Percentiles rank a stretch among this genome's conserved stretches.
phyloP scores from a whole-genome alignment of 2,888 invertebrate genomes.

The Zele albiditarsus region DNA sequence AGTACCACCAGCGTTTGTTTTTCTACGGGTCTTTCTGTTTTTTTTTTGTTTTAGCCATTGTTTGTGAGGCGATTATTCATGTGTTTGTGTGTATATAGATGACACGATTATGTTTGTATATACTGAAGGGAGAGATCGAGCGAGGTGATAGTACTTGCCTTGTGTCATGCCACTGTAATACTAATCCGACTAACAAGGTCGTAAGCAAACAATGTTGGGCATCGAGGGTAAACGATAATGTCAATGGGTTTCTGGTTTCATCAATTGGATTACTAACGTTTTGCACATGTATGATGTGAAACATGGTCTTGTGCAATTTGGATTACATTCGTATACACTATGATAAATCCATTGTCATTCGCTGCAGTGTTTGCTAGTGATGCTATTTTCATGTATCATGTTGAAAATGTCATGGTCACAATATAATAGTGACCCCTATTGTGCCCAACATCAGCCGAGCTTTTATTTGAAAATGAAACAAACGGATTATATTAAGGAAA shows the following conservation, averaged over 20 bases:
- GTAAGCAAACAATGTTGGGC: constrained; percentile 15
- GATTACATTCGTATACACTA: constrained; percentile 17
- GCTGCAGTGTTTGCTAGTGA: not conserved
- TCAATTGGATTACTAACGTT: constrained; percentile 38
- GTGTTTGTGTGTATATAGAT: not conserved
- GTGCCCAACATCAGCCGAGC: not conserved
- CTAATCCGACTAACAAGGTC: constrained; percentile 21
- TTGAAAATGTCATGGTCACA: not conserved
- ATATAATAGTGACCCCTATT: too few relatives aligned
- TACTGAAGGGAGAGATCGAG: not conserved
- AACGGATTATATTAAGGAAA: not conserved
- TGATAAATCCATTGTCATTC: constrained; percentile 15
- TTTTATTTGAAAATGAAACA: not conserved
- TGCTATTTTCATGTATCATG: not conserved
- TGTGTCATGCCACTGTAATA: constrained; percentile 12
- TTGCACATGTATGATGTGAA: constrained; percentile 25
- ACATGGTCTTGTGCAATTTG: constrained; percentile 22
- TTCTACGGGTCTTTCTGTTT: not conserved
- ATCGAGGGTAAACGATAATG: constrained; percentile 31
- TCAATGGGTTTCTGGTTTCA: constrained; percentile 4
- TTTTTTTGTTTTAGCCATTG: not conserved
- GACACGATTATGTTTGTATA: not conserved
- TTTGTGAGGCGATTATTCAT: not conserved
- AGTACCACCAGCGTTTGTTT: not conserved
- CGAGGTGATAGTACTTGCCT: not conserved